phyloP scores from a whole-genome alignment of 1,140 invertebrate species.

The Pristionchus pacificus region DNA sequence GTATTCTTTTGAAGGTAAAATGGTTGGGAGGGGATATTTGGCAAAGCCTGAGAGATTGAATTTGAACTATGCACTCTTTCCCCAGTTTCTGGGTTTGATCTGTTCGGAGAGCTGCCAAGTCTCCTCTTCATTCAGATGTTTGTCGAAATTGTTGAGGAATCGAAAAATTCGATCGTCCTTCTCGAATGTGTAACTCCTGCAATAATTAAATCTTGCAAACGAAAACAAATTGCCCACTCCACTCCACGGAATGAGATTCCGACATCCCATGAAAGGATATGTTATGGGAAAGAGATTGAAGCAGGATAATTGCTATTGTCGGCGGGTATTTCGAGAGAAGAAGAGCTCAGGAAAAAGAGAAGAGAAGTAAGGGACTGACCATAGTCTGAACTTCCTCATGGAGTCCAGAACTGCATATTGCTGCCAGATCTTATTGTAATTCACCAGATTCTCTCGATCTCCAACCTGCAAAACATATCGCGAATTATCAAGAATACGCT shows the following conservation, averaged over 20 bases:
- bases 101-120: slow-evolving; percentile 76
- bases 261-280: slow-evolving; percentile 10
- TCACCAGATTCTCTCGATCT: slow-evolving; percentile 67
- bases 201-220: no score
- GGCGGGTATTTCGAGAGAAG: no score
- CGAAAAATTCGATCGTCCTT: slow-evolving; percentile 85
- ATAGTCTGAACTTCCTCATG: slow-evolving; percentile 74
- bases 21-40: not conserved
- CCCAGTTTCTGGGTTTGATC: not conserved
- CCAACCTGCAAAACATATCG: no score
- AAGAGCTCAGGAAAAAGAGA: slow-evolving; percentile 4
- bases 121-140: slow-evolving; percentile 86
- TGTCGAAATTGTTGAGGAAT: slow-evolving; percentile 94
- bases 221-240: not conserved
- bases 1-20: no score
- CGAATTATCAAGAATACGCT: not conserved
- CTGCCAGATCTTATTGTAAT: slow-evolving; percentile 96
- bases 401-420: slow-evolving; percentile 95
- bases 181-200: slow-evolving; percentile 64
- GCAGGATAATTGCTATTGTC: not conserved
- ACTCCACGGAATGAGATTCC: no score
- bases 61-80: not conserved
- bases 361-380: slow-evolving; percentile 15
- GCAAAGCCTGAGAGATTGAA: not conserved
- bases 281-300: slow-evolving; percentile 11